These are phyloP conservation scores for Burhinus bistriatus DNA, from an alignment of 2,113 vertebrate species.

Conservation along the genomic window DNA sequence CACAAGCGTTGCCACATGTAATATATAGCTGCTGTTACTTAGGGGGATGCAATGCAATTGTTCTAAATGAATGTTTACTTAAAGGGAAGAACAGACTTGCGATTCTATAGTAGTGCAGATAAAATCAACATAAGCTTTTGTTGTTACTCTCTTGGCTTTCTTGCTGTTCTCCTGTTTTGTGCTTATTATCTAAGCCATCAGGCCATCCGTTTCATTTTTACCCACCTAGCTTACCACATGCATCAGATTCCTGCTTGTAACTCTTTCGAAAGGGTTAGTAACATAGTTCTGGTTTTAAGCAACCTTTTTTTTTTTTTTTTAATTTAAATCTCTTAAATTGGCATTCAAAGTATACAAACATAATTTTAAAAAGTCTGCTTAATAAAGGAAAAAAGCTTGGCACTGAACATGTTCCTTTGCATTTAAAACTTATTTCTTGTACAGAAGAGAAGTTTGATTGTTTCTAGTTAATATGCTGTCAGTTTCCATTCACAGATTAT, in stretches of 20 bases:
- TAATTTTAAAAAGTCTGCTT: background rate
- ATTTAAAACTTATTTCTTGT: background rate
- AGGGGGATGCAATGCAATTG: background rate
- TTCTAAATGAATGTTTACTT: background rate
- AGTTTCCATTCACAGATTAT: background rate
- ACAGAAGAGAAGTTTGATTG: background rate
- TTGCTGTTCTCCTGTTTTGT: background rate
- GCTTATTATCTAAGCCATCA: background rate
- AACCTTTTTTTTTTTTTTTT: background rate
- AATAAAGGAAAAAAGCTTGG: background rate
- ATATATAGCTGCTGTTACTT: background rate
- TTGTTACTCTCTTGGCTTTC: background rate
- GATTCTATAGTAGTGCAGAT: background rate
- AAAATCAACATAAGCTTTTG: background rate
- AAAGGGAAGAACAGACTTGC: background rate
- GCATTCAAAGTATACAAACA: background rate
- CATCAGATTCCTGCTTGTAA: background rate
- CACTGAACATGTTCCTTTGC: background rate
- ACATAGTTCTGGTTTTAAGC: background rate
- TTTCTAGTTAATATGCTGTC: background rate
- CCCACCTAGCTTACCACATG: background rate
- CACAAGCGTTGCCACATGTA: background rate
- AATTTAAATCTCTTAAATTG: background rate
- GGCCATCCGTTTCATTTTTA: background rate
- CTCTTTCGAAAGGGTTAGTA: background rate